Evolutionary conservation across 2,888 invertebrate species (phyloP), one percentile per base, ranked within the genome.

Genomic region (Dryocosmus kuriphilus): DNA sequence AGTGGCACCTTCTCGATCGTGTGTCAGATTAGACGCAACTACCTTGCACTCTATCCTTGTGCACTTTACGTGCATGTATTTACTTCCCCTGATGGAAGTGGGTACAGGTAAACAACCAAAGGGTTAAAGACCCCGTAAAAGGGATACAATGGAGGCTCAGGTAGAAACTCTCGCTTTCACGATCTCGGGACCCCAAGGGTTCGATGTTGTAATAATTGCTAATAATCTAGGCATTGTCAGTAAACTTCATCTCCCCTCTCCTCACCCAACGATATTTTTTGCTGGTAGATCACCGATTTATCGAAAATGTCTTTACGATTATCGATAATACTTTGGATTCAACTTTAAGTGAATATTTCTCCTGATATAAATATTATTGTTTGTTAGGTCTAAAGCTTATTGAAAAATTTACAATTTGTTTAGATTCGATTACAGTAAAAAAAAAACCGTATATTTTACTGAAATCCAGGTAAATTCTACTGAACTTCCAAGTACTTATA

Each of bases 1-100:
- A 71, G 27, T 71, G 32, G 71, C 71, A 71, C 71, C 71, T 71
- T 71, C 71, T 71, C 71, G 51, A 71, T 71, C 51, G 30, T 71
- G 24, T 24, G 51, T 71, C 71, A 71, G 71, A 71, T 71, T 71
- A 71, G 71, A 51, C 27, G 27, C 60, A 14, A 22, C 27, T 32
- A 71, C 51, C 51, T 51, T 71, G 30, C 51, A 19, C 41, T 71
- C 11, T 30, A 51, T 30, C 1, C 71, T 4, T 27, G 16, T 24
- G 14, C 46, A 27, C 41, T 46, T 27, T 46, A 67, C 16, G 46
- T 65, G 24, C 16, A 22, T 65, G 65, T 32, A 71, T 77, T 76
- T 65, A 32, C 75, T 46, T 55, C 79, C 30, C 75, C 14, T 19
- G 6, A 1, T 51, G 32, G 2, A 41, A 38, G 60, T n/a, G 8